Evolutionary conservation across 2,888 invertebrate genomes (phyloP).

Genomic region (Maniola hyperantus): DNA sequence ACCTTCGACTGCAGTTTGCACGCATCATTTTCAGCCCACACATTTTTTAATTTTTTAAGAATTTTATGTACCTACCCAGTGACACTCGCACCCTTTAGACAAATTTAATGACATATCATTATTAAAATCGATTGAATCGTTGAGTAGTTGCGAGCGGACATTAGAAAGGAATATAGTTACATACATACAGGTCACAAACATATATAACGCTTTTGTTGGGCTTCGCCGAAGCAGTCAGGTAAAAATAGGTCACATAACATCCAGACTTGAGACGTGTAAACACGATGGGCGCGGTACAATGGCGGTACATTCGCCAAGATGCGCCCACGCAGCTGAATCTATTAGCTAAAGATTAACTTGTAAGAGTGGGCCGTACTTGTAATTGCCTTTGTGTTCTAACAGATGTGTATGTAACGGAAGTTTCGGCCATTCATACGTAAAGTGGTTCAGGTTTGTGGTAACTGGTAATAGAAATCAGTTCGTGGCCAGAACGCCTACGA

Average conservation of each 20-base stretch:
- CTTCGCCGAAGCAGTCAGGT: too few relatives aligned
- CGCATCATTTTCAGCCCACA: too few relatives aligned
- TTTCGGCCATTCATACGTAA: constrained; percentile 41
- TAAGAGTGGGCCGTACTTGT: constrained; percentile 63
- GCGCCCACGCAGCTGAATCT: constrained; percentile 67
- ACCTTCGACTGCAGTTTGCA: too few relatives aligned
- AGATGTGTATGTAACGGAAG: constrained; percentile 49
- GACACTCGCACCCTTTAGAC: too few relatives aligned
- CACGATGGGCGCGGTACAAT: constrained; percentile 49
- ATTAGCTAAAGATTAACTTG: constrained; percentile 73
- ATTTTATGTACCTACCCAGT: too few relatives aligned
- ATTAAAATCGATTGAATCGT: too few relatives aligned
- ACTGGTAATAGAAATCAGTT: constrained; percentile 21
- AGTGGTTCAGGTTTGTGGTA: constrained; percentile 30
- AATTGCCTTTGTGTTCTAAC: constrained; percentile 59
- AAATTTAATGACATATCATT: too few relatives aligned
- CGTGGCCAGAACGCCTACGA: constrained; percentile 16
- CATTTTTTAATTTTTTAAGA: too few relatives aligned
- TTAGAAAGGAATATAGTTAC: too few relatives aligned
- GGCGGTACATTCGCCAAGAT: constrained; percentile 46
- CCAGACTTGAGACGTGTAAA: constrained; percentile 44
- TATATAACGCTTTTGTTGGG: too few relatives aligned
- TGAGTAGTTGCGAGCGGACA: too few relatives aligned
- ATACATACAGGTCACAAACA: too few relatives aligned
- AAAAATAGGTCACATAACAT: constrained; percentile 15